Evolutionary conservation across 2,888 invertebrate genomes (phyloP).

Genomic region (Eulithis prunata): DNA sequence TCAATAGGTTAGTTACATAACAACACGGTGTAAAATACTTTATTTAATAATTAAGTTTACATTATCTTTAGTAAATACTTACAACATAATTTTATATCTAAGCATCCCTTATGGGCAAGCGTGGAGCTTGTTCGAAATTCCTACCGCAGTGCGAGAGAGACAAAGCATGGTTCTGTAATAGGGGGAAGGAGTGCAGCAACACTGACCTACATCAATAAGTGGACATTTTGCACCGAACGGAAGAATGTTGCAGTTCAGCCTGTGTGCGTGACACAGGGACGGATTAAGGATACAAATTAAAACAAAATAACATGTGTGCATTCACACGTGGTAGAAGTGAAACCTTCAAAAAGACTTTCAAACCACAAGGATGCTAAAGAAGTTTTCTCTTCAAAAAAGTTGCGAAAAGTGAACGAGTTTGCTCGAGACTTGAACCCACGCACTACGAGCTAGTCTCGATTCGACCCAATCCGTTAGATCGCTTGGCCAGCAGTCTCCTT

Average conservation of each 20-base stretch:
- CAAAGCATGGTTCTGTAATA: constrained; percentile 16
- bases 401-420: no score
- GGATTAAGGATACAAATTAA: constrained; percentile 6
- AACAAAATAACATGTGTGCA: no score
- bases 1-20: no score
- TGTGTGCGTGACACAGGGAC: constrained; percentile 34
- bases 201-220: constrained; percentile 80
- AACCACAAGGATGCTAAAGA: no score
- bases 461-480: no score
- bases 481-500: no score
- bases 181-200: constrained; percentile 51
- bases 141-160: constrained; percentile 53
- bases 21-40: no score
- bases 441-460: no score
- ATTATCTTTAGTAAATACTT: background rate
- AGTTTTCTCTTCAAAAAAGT: no score
- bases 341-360: no score
- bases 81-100: constrained; percentile 22
- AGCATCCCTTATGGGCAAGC: constrained; percentile 30
- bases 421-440: no score
- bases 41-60: background rate
- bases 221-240: constrained; percentile 64
- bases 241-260: constrained; percentile 58
- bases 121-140: constrained; percentile 60
- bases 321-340: no score